phyloP scores from a whole-genome alignment of 2,797 vertebrate genomes.

The Galagoides demidoff region DNA sequence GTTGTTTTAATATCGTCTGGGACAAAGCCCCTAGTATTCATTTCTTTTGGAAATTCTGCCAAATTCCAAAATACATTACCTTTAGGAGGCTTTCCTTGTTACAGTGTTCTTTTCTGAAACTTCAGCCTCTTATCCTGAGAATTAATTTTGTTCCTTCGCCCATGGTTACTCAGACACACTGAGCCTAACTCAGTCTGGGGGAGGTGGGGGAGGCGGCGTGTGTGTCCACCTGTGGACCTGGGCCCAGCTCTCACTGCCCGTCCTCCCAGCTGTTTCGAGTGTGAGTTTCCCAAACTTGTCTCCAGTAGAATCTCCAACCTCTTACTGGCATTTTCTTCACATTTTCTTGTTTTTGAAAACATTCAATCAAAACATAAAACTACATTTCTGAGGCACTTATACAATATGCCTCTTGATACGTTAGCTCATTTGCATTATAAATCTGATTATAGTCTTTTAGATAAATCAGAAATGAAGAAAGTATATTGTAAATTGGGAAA shows the following conservation, averaged over 20 bases:
- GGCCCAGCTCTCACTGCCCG: rapidly evolving
- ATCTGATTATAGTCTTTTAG: slow-evolving; percentile 47
- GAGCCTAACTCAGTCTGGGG: rapidly evolving
- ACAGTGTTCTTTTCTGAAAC: not conserved
- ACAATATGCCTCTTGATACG: not conserved
- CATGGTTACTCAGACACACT: rapidly evolving
- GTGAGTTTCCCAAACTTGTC: not conserved
- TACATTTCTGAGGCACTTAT: not conserved
- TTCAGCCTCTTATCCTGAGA: not conserved
- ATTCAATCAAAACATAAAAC: slow-evolving; percentile 14
- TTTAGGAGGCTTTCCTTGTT: not conserved
- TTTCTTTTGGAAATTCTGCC: not conserved
- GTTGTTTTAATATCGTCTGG: not conserved
- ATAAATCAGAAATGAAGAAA: slow-evolving; percentile 45
- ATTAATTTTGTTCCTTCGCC: not conserved
- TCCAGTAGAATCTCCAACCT: not conserved
- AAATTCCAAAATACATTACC: not conserved
- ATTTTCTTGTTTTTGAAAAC: slow-evolving; percentile 19
- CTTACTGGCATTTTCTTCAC: not conserved
- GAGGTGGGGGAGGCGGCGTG: not conserved
- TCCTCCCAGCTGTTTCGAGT: not conserved
- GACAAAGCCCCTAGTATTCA: not conserved
- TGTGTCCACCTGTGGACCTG: rapidly evolving
- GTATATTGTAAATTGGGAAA: not conserved
- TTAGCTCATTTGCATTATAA: slow-evolving; percentile 43